Conservation (phyloP, 2,888 invertebrate species). For the Resseliella maxima region DNA sequence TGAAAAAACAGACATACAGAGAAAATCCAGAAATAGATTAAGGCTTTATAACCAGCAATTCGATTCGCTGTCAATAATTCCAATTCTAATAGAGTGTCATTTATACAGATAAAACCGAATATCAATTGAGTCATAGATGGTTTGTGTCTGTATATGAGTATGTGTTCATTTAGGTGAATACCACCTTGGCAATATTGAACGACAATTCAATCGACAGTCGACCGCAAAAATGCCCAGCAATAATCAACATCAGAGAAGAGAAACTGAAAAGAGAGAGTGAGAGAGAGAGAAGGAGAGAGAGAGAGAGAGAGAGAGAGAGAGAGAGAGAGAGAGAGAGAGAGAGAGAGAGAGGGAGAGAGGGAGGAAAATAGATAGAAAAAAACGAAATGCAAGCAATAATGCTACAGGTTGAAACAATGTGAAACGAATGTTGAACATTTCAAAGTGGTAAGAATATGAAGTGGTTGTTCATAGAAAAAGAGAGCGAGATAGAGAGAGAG, state of each 20-base stretch:
- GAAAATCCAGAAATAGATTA: slow-evolving; percentile 35
- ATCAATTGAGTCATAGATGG: background rate
- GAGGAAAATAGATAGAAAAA: background rate
- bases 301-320: background rate
- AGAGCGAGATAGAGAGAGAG: no score
- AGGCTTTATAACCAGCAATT: background rate
- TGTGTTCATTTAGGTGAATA: slow-evolving; percentile 27
- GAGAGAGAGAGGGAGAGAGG: background rate
- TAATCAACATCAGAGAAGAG: background rate
- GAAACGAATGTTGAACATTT: no score
- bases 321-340: background rate
- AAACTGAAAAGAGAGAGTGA: no score
- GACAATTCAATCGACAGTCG: background rate
- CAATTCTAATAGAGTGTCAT: background rate
- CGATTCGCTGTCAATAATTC: slow-evolving; percentile 25
- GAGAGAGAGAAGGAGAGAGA: background rate
- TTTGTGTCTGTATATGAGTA: background rate
- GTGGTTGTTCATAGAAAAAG: no score
- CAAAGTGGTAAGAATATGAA: no score
- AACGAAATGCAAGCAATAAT: no score
- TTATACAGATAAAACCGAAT: background rate
- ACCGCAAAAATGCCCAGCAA: background rate
- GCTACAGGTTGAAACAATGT: no score
- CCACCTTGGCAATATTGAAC: background rate
- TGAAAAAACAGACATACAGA: no score